These are phyloP conservation scores for Calliopsis andreniformis DNA, from an alignment of 1,140 invertebrate genomes.

Conservation along the genomic window DNA sequence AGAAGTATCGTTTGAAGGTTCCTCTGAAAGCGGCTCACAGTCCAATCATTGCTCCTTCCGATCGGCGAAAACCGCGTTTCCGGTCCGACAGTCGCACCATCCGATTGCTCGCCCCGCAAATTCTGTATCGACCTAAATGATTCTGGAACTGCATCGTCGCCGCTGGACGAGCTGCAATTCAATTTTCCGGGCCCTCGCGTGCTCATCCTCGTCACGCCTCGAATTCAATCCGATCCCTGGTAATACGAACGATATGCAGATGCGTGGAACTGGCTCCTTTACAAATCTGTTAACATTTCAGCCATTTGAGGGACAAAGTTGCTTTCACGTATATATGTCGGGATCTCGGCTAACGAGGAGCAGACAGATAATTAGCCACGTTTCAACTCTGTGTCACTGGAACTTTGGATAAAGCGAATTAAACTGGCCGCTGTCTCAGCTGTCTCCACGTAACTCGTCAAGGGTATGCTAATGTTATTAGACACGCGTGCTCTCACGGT, in stretches of 20 bases:
- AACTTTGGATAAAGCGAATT: slow-evolving; percentile 33
- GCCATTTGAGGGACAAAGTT: neutral
- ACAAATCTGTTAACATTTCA: slow-evolving; percentile 31
- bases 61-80: neutral
- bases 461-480: slow-evolving; percentile 19
- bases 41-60: neutral
- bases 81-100: no score
- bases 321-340: neutral
- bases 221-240: slow-evolving; percentile 46
- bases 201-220: slow-evolving; percentile 36
- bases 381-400: slow-evolving; percentile 15
- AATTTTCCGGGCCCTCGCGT: slow-evolving; percentile 57
- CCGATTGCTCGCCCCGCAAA: neutral
- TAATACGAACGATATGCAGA: slow-evolving; percentile 47
- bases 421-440: neutral
- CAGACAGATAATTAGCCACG: slow-evolving; percentile 45
- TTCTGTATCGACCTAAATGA: slow-evolving; percentile 48
- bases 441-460: neutral
- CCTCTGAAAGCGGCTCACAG: no score
- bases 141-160: slow-evolving; percentile 8
- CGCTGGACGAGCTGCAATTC: slow-evolving; percentile 50
- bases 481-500: neutral
- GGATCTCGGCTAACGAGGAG: slow-evolving; percentile 40
- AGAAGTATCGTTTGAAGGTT: neutral
- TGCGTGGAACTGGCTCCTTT: slow-evolving; percentile 23